Conservation (phyloP, 2,797 vertebrate genomes). For the Ataeniobius toweri region DNA sequence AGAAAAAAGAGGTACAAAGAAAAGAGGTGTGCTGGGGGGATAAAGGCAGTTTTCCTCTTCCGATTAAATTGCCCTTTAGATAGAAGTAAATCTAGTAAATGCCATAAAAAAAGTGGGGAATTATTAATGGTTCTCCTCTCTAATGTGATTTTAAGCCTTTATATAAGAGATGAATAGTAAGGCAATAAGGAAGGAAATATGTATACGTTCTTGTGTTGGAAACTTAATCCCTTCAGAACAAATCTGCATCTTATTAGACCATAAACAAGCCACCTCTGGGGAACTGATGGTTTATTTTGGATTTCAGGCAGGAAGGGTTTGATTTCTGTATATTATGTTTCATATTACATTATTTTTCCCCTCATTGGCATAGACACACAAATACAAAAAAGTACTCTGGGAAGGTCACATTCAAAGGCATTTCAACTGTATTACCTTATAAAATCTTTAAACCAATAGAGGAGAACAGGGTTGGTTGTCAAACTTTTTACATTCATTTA, state of each 20-base stretch:
- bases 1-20: constrained; percentile 22
- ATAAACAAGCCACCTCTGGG: constrained; percentile 28
- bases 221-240: constrained; percentile 46
- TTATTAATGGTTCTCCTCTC: constrained; percentile 55
- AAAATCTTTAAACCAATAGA: neutral
- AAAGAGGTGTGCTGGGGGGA: constrained; percentile 39
- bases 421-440: neutral
- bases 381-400: neutral
- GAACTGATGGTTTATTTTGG: constrained; percentile 11
- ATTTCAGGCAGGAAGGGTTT: constrained; percentile 13
- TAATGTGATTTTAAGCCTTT: constrained; percentile 55
- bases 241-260: constrained; percentile 32
- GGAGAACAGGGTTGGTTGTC: too few relatives aligned
- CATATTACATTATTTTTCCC: constrained; percentile 7
- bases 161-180: constrained; percentile 58
- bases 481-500: too few relatives aligned
- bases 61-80: constrained; percentile 73
- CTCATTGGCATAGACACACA: neutral
- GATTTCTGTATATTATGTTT: neutral
- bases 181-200: constrained; percentile 20
- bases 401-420: neutral
- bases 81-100: constrained; percentile 66
- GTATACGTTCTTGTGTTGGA: constrained; percentile 33
- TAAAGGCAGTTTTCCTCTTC: constrained; percentile 56
- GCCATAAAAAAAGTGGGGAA: constrained; percentile 21